Evolutionary conservation across 2,113 vertebrate genomes (phyloP), one percentile per base, ranked within the genome.

Genomic region (Blennius ocellaris): DNA sequence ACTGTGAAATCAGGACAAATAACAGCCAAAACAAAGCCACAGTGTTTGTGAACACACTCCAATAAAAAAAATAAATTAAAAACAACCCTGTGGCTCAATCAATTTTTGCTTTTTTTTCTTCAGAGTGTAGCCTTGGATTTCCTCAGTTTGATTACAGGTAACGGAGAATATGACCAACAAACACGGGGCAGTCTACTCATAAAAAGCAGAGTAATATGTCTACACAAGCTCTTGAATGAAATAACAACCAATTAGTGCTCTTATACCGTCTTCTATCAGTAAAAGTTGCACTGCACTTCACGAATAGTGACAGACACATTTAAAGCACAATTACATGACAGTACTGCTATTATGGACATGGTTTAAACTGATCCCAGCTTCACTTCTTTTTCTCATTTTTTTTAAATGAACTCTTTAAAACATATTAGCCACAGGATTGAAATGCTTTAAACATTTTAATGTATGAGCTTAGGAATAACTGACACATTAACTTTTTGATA

Each of bases 101-200:
- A 48, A 21, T 60, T 6, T 70, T 58, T 44, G 5, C 11, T 21
- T 65, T 17, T 50, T 39, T n/a, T 30, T 59, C 78, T 66, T 58
- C 36, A 11, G 15, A 65, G 40, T 12, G 30, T n/a, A 54, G 11
- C 30, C 10, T 1, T 37, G 1, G 7, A 3, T 56, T 56, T 69
- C 36, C 37, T 51, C 12, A 41, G 49, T 56, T 65, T 68, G 38
- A 72, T 50, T 64, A 15, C 12, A 8, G 55, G n/a, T 52, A 15
- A 40, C 37, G n/a, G 44, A 50, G 43, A 7, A 49, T 49, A 58
- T 0, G 44, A 40, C 6, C 6, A 45, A 21, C 7, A 54, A 11
- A 40, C 17, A 36, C 16, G 14, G 12, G 2, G 45, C 14, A 48
- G 3, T 66, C 14, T 7, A 37, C 15, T 51, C 17, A 17, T 44